Percentiles rank a stretch among this genome's conserved stretches.
Evolutionary conservation across 2,113 vertebrate genomes (phyloP).

Genomic region (Dasyornis broadbenti): DNA sequence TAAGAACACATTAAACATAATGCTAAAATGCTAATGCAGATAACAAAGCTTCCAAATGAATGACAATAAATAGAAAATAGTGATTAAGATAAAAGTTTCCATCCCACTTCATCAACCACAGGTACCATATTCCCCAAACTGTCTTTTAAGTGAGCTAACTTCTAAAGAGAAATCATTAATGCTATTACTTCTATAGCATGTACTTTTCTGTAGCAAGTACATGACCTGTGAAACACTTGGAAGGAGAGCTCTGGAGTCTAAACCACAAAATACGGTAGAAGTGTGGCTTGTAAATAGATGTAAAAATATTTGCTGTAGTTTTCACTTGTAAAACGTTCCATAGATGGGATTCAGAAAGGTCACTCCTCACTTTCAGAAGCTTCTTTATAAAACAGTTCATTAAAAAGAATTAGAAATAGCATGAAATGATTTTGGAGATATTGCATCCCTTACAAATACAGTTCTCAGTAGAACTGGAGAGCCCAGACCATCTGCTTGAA

Average conservation of each 20-base stretch:
- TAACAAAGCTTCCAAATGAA: not conserved
- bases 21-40: not conserved
- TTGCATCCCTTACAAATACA: not conserved
- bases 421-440: not conserved
- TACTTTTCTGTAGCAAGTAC: not conserved
- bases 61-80: not conserved
- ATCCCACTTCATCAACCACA: not conserved
- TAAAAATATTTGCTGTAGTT: not conserved
- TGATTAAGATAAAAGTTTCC: not conserved
- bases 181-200: not conserved
- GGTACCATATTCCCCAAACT: not conserved
- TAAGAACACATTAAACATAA: not conserved
- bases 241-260: not conserved
- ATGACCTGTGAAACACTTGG: not conserved
- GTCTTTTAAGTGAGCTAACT: not conserved
- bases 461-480: slow-evolving; percentile 27
- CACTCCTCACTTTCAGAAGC: slow-evolving; percentile 7
- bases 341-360: not conserved
- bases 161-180: not conserved
- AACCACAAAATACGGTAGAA: not conserved
- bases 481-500: slow-evolving; percentile 35
- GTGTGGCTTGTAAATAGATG: not conserved
- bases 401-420: not conserved
- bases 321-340: not conserved
- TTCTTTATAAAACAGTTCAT: not conserved